A percentile compares a stretch with the other conserved stretches of the same genome.
These are phyloP conservation scores for Acleris emargana DNA, from an alignment of 2,888 invertebrate species.

Conservation along the genomic window DNA sequence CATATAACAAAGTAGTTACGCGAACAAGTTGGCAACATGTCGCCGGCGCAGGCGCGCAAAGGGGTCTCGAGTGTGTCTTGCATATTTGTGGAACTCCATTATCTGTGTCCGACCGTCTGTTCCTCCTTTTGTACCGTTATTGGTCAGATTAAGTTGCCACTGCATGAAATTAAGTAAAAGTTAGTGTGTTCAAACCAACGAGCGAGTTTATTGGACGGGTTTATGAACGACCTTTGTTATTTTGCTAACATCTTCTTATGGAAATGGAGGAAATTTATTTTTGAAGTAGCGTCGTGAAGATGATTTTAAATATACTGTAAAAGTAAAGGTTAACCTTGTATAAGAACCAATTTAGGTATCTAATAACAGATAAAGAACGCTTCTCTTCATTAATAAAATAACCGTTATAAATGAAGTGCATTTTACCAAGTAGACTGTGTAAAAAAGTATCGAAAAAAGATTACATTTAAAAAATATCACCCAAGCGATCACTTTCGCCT, in stretches of 20 bases:
- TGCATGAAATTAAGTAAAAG: slow-evolving; percentile 8
- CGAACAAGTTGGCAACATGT: neutral
- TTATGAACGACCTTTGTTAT: slow-evolving; percentile 5
- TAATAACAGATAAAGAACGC: neutral
- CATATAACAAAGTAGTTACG: neutral
- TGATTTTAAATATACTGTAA: too few relatives aligned
- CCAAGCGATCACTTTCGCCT: slow-evolving; percentile 78
- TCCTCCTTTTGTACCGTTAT: slow-evolving; percentile 7
- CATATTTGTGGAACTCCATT: slow-evolving; percentile 33
- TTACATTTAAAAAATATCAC: slow-evolving; percentile 83
- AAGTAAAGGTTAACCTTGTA: neutral
- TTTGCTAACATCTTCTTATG: neutral
- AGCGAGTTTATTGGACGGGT: slow-evolving; percentile 3
- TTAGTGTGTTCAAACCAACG: slow-evolving; percentile 3
- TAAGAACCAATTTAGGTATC: too few relatives aligned
- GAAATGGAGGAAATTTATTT: neutral
- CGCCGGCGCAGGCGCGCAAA: neutral
- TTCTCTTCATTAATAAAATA: slow-evolving; percentile 14
- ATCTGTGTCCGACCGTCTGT: slow-evolving; percentile 13
- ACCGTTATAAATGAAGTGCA: slow-evolving; percentile 19
- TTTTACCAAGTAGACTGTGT: slow-evolving; percentile 39
- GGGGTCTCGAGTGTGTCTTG: slow-evolving; percentile 24
- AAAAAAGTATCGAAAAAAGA: slow-evolving; percentile 81
- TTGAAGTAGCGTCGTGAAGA: neutral
- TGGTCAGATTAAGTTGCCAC: slow-evolving; percentile 24